A percentile compares a stretch with the other conserved stretches of the same genome.
Evolutionary conservation across 2,113 vertebrate species (phyloP).

Genomic region (Lagopus muta): DNA sequence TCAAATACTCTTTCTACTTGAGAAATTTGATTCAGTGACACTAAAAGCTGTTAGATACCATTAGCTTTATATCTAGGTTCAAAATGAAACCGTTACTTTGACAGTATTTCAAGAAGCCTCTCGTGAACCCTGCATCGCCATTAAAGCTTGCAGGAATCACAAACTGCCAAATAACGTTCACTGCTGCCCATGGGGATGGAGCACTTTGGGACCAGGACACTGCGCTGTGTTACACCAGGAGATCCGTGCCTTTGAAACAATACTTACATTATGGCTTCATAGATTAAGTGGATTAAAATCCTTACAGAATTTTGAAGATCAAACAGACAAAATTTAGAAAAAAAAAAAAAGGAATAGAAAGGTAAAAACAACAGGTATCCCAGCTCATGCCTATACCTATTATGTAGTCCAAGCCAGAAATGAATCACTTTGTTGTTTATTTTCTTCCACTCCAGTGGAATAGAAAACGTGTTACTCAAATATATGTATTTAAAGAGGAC

Average conservation of each 20-base stretch:
- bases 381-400: not conserved
- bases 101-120: conserved; percentile 2
- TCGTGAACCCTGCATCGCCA: not conserved
- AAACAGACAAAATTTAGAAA: not conserved
- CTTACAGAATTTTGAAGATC: not conserved
- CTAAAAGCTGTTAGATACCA: conserved; percentile 61
- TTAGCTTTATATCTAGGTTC: conserved; percentile 53
- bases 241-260: not conserved
- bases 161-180: conserved; percentile 1
- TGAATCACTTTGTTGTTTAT: not conserved
- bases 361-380: not conserved
- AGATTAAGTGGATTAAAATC: not conserved
- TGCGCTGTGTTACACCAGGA: not conserved
- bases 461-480: not conserved
- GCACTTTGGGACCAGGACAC: not conserved
- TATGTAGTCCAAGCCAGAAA: not conserved
- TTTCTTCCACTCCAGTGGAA: not conserved
- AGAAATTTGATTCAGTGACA: conserved; percentile 70
- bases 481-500: not conserved
- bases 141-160: conserved; percentile 3
- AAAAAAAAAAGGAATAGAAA: not conserved
- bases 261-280: not conserved
- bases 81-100: conserved; percentile 34
- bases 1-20: conserved; percentile 64
- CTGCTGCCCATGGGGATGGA: not conserved